Evolutionary conservation across 53 echinoderm and acorn worm genomes (phyloP), one percentile per base, ranked within the genome.

Genomic region (Henricia sp.): DNA sequence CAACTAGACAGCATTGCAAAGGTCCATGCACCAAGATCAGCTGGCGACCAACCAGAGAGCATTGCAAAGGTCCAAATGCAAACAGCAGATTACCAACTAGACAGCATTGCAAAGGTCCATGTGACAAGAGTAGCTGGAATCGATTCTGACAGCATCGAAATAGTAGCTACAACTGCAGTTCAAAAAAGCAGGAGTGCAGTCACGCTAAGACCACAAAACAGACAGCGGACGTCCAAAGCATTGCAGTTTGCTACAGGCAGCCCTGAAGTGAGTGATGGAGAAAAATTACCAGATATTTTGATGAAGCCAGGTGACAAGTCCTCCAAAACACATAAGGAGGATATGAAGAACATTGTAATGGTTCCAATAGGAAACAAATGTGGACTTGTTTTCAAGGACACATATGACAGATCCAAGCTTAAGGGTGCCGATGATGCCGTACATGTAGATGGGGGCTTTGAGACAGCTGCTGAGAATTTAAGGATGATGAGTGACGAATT

Each of bases 401-500:
- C n/a, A n/a, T n/a, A n/a, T 67, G 38, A 67, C 67, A 37, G 38
- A 30, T 67, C 67, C 13, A 16, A 38, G 3, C 67, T 67, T 37
- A 40, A 38, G 4, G 39, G 67, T 38, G 67, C 65, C 16, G 16
- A 6, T 0, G 35, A 65, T 65, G 19, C n/a, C n/a, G n/a, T n/a
- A n/a, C n/a, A 16, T 65, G 65, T 19, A 35, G 65, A 65, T 16
- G 65, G 17, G 1, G 65, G 14, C 37, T 35, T 16, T 65, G 65
- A 67, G 19, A 39, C 37, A 9, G 67, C 37, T 21, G 67, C 32
- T 33, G 63, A 63, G 32, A 9, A 67, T 37, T 38, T 67, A 29
- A 67, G 39, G 37, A 67, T 67, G 67, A 67, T 67, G 67, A 66
- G 77, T 40, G 63, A 71, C 25, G 60, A 36, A 37, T n/a, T 41